Conservation (phyloP, 2,797 vertebrate genomes). For the Halcyon smyrnensis region DNA sequence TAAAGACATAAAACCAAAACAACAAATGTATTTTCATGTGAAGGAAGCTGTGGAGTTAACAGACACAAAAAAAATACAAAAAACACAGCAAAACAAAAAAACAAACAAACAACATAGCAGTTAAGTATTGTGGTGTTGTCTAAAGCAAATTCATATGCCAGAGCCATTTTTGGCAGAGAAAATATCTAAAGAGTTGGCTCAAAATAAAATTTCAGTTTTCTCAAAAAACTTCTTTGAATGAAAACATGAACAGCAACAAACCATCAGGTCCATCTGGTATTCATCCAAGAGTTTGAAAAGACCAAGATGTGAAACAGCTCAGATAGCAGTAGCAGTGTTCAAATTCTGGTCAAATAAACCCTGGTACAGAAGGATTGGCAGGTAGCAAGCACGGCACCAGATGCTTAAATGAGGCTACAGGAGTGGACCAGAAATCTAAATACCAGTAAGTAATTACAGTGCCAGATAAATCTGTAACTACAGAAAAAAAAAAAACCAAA, state of each 20-base stretch:
- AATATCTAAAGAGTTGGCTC: neutral
- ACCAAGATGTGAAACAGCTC: neutral
- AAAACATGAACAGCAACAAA: neutral
- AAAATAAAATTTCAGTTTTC: neutral
- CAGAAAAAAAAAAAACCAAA: neutral
- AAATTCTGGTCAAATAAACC: neutral
- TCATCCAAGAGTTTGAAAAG: neutral
- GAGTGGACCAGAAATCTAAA: neutral
- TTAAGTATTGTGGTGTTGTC: neutral
- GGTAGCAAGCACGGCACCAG: neutral
- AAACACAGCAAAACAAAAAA: neutral
- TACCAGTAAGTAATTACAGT: neutral
- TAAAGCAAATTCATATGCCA: neutral
- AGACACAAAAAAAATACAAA: neutral
- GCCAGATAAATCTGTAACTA: neutral
- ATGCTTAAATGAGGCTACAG: neutral
- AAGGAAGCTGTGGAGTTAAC: neutral
- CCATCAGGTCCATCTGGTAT: neutral
- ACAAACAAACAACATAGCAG: no score
- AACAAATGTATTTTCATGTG: neutral
- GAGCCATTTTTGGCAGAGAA: neutral
- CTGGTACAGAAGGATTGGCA: neutral
- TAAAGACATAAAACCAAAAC: neutral
- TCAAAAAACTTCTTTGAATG: neutral
- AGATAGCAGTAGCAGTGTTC: neutral